Conservation (phyloP, 2,113 vertebrate genomes). For the human region DNA sequence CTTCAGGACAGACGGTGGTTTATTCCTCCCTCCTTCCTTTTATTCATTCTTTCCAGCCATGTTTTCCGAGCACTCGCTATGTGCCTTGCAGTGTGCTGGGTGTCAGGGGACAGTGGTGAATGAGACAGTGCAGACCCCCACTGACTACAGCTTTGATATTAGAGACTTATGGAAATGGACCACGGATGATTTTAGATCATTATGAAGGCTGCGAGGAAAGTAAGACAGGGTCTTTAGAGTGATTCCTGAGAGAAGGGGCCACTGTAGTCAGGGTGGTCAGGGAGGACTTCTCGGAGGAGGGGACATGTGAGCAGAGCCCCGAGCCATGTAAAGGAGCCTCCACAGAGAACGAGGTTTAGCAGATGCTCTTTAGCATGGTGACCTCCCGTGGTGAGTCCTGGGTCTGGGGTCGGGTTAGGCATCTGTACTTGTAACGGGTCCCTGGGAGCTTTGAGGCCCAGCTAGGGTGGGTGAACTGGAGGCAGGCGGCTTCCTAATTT, state of each 20-base stretch:
- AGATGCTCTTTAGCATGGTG: not conserved
- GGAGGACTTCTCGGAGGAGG: not conserved
- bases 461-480: not conserved
- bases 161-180: not conserved
- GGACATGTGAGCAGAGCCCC: not conserved
- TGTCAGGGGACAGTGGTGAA: not conserved
- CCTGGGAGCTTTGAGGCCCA: not conserved
- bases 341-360: not conserved
- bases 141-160: not conserved
- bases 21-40: not conserved
- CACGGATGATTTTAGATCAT: not conserved
- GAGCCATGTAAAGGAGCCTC: not conserved
- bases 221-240: not conserved
- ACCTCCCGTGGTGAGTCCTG: not conserved
- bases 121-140: not conserved
- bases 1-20: not conserved
- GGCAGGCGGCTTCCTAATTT: not conserved
- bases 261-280: not conserved
- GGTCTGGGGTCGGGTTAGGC: not conserved
- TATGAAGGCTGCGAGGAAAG: rapidly evolving
- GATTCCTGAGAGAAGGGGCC: not conserved
- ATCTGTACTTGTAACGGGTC: not conserved
- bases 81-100: not conserved
- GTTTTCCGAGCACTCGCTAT: not conserved
- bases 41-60: rapidly evolving